Conservation (phyloP, 2,113 vertebrate genomes). For the Eurystomus gularis region DNA sequence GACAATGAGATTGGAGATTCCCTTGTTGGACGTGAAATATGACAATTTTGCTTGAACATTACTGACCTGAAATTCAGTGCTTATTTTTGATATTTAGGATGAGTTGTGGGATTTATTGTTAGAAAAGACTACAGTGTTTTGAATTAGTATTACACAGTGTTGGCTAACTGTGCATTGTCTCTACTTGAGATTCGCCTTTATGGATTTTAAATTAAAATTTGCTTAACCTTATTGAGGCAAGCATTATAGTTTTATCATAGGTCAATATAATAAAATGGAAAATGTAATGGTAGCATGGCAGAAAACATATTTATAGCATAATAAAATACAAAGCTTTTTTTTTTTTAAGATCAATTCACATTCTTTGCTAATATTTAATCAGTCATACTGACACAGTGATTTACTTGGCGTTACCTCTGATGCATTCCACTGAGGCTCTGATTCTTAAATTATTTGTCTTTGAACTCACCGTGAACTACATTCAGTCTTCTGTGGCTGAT, state of each 20-base stretch:
- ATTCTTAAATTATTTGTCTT: conserved; percentile 67
- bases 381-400: conserved; percentile 53
- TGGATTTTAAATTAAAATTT: conserved; percentile 47
- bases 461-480: conserved; percentile 61
- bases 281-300: background rate
- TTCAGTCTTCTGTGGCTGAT: conserved; percentile 58
- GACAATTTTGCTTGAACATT: background rate
- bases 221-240: conserved; percentile 28
- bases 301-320: background rate
- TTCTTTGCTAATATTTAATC: conserved; percentile 62
- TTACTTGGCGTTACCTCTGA: conserved; percentile 50
- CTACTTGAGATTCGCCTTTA: background rate
- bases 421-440: conserved; percentile 37
- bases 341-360: conserved; percentile 29
- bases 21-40: background rate
- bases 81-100: background rate
- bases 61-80: background rate
- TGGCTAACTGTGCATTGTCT: conserved; percentile 1
- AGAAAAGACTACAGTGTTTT: background rate
- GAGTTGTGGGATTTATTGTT: background rate
- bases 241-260: background rate
- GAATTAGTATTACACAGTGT: background rate
- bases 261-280: background rate
- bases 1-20: background rate
- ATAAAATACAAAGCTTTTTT: background rate